phyloP scores from a whole-genome alignment of 1,140 invertebrate species.

The Cherax destructor region DNA sequence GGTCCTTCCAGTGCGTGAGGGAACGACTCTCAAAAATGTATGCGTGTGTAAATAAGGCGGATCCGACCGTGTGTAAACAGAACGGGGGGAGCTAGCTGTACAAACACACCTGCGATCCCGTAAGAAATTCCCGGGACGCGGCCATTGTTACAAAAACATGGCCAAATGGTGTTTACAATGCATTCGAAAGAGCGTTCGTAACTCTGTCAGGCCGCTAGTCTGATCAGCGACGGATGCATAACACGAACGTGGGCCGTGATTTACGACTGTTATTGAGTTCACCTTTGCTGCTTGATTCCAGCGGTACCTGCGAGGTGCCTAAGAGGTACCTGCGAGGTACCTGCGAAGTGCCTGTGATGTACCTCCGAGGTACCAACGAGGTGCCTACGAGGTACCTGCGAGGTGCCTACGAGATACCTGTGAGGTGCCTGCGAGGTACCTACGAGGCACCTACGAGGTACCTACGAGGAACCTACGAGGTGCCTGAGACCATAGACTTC shows the following conservation, averaged over 20 bases:
- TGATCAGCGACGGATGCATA: not conserved
- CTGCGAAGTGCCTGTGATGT: no score
- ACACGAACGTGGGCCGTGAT: not conserved
- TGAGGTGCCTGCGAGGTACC: no score
- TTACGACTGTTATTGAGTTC: not conserved
- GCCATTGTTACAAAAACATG: conserved; percentile 40
- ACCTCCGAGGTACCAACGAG: no score
- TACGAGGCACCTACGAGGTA: no score
- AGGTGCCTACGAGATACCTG: no score
- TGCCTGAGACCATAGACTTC: no score
- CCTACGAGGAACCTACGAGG: no score
- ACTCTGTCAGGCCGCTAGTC: not conserved
- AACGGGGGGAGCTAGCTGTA: conserved; percentile 24
- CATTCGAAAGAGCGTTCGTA: not conserved
- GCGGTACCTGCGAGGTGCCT: no score
- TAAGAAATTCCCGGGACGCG: conserved; percentile 28
- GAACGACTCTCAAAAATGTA: conserved; percentile 26
- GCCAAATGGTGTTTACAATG: conserved; percentile 12
- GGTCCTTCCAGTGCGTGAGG: not conserved
- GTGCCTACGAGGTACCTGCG: no score
- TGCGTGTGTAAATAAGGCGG: conserved; percentile 34
- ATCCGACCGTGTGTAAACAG: conserved; percentile 25
- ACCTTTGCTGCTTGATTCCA: not conserved
- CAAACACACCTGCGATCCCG: conserved; percentile 36
- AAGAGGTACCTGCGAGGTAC: no score